Percentiles rank a stretch among this genome's conserved stretches.
phyloP scores from a whole-genome alignment of 2,888 invertebrate genomes.

The Cheilosia grossa region DNA sequence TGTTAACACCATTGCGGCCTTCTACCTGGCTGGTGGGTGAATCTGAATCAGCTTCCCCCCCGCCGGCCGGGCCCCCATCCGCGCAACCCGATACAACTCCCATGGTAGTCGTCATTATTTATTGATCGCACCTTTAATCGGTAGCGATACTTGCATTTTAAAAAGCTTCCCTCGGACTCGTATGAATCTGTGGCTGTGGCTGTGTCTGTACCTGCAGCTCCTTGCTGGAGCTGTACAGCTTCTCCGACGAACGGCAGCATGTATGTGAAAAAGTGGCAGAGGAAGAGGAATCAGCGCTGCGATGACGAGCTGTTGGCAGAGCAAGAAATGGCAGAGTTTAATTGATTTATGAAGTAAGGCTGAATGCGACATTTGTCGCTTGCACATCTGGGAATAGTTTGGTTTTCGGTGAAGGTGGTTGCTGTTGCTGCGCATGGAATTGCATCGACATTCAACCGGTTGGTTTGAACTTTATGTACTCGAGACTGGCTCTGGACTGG shows the following conservation, averaged over 20 bases:
- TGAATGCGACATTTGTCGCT: constrained; percentile 73
- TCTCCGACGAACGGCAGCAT: neutral
- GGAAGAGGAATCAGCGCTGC: constrained; percentile 56
- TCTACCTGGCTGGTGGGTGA: constrained; percentile 44
- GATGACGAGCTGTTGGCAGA: constrained; percentile 67
- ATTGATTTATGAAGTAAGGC: constrained; percentile 74
- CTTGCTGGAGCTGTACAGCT: constrained; percentile 1
- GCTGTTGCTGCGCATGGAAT: constrained; percentile 3
- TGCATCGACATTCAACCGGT: constrained; percentile 57
- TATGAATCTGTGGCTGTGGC: neutral
- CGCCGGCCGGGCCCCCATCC: constrained; percentile 3
- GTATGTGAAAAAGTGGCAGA: constrained; percentile 18
- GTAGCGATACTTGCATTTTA: constrained; percentile 68
- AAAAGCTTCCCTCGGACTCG: constrained; percentile 49
- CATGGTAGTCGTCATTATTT: constrained; percentile 64
- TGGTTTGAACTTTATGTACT: constrained; percentile 70
- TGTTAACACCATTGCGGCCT: constrained; percentile 42
- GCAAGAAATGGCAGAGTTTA: constrained; percentile 74
- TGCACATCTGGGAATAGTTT: constrained; percentile 59
- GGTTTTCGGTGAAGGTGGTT: constrained; percentile 55
- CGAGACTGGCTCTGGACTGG: neutral
- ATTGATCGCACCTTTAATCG: constrained; percentile 75
- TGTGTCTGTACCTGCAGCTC: constrained; percentile 10
- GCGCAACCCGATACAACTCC: constrained; percentile 2
- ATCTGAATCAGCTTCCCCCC: constrained; percentile 1